Conservation (phyloP, 2,888 invertebrate species). For the Thereva nobilitata region DNA sequence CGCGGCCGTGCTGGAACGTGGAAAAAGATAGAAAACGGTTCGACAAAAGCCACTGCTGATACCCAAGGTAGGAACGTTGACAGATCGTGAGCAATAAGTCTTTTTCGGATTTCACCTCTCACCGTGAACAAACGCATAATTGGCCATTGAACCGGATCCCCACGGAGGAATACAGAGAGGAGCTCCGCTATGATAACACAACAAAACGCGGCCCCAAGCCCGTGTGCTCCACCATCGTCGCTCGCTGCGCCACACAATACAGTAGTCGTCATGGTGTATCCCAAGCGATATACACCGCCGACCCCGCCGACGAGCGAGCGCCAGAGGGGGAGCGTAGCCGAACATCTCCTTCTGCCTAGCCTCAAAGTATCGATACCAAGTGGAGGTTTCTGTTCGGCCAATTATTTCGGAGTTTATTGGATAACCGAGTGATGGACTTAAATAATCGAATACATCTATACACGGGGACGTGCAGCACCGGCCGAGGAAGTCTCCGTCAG, state of each 20-base stretch:
- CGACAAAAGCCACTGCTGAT: no score
- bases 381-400: slow-evolving; percentile 5
- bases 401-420: slow-evolving; percentile 21
- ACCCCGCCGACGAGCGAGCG: neutral
- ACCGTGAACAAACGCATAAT: slow-evolving; percentile 31
- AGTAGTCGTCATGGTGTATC: no score
- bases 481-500: no score
- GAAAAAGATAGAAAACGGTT: no score
- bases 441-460: neutral
- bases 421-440: slow-evolving; percentile 15
- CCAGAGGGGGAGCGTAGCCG: neutral
- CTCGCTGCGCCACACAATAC: neutral
- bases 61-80: slow-evolving; percentile 32
- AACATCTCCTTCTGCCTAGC: neutral
- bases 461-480: no score
- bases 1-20: no score
- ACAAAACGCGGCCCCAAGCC: neutral
- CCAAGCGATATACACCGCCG: no score
- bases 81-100: slow-evolving; percentile 40
- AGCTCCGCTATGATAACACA: neutral
- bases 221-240: slow-evolving; percentile 12
- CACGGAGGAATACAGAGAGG: neutral
- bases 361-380: neutral
- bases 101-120: slow-evolving; percentile 30
- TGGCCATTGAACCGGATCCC: slow-evolving; percentile 25